phyloP scores from a whole-genome alignment of 2,888 invertebrate species.

The Acanthacorydalis orientalis region DNA sequence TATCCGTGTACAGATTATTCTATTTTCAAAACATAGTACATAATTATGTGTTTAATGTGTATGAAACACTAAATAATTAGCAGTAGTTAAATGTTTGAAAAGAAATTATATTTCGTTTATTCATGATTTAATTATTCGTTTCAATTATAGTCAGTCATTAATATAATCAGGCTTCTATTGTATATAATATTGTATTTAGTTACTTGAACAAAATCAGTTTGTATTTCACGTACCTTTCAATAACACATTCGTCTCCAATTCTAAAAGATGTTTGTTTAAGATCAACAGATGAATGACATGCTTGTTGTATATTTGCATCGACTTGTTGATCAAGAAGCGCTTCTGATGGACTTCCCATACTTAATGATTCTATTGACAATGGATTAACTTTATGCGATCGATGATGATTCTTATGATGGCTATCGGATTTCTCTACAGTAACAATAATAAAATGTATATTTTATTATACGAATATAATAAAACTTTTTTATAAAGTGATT shows the following conservation, averaged over 20 bases:
- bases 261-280: constrained; percentile 43
- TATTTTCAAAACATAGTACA: background rate
- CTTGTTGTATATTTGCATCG: constrained; percentile 7
- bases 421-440: constrained; percentile 15
- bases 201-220: too few species aligned
- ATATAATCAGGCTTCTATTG: too few species aligned
- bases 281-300: constrained; percentile 23
- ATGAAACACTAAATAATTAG: too few species aligned
- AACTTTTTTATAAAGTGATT: background rate
- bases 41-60: too few species aligned
- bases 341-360: constrained; percentile 11
- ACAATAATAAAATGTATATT: background rate
- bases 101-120: too few species aligned
- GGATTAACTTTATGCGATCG: constrained; percentile 34
- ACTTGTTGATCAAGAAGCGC: constrained; percentile 7
- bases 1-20: background rate
- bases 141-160: too few species aligned
- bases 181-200: too few species aligned
- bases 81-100: too few species aligned
- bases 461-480: background rate
- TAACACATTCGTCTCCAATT: constrained; percentile 54
- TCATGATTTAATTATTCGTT: too few species aligned
- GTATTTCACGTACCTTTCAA: constrained; percentile 36
- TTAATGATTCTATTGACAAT: constrained; percentile 30
- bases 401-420: constrained; percentile 33